Conservation (phyloP, 2,888 invertebrate species). For the Amphimallon solstitiale region DNA sequence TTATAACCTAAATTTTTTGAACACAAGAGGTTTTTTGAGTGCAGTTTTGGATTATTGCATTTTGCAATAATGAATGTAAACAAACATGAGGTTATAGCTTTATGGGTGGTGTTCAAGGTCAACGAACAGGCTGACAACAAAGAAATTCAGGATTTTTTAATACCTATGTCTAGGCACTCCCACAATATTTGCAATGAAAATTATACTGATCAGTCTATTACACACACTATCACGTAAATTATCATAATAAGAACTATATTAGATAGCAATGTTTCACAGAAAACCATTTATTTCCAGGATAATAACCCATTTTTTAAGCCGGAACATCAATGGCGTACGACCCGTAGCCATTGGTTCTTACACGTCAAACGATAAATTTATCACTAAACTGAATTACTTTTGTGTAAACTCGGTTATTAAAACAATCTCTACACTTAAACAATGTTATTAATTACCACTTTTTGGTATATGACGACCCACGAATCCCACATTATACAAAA, state of each 20-base stretch:
- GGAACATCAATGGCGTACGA: conserved; percentile 43
- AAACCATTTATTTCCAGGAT: conserved; percentile 8
- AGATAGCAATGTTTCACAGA: background rate
- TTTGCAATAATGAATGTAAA: conserved; percentile 46
- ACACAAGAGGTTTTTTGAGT: background rate
- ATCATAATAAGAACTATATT: background rate
- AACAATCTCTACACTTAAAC: conserved; percentile 46
- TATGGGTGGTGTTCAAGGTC: conserved; percentile 55
- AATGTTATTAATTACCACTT: conserved; percentile 57
- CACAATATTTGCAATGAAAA: conserved; percentile 20
- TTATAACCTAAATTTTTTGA: too few relatives aligned
- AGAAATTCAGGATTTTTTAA: conserved; percentile 45
- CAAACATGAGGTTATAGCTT: conserved; percentile 51
- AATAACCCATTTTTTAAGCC: conserved; percentile 44
- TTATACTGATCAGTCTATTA: conserved; percentile 11
- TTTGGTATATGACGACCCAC: conserved; percentile 53
- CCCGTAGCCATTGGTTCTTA: conserved; percentile 57
- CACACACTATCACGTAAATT: conserved; percentile 22
- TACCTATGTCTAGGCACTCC: conserved; percentile 31
- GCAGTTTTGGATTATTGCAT: background rate
- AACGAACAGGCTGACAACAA: conserved; percentile 59
- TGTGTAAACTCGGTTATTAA: conserved; percentile 44
- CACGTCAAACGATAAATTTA: conserved; percentile 54
- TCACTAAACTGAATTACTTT: conserved; percentile 53
- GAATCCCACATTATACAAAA: conserved; percentile 59